Percentiles rank a stretch among this genome's conserved stretches.
These are phyloP conservation scores for Littorina saxatilis DNA, from an alignment of 1,140 invertebrate species.

Conservation along the genomic window DNA sequence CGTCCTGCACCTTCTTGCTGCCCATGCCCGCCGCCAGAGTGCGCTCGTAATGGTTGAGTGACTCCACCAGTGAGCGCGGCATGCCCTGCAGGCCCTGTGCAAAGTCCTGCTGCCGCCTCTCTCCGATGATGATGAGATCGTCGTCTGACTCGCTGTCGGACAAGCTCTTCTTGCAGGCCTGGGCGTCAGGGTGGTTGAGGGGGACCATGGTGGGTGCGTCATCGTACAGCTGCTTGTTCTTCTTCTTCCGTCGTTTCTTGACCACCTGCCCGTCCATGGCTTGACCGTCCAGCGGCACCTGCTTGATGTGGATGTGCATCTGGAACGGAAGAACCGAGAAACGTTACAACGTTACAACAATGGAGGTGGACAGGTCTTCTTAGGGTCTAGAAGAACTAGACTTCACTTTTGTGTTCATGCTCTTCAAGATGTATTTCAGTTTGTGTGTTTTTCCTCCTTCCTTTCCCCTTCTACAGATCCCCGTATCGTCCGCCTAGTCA, in stretches of 20 bases:
- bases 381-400: no score
- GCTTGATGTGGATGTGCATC: conserved; percentile 64
- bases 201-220: conserved; percentile 55
- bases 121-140: conserved; percentile 37
- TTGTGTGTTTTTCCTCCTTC: no score
- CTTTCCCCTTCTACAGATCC: no score
- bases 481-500: no score
- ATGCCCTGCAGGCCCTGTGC: neutral
- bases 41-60: conserved; percentile 30
- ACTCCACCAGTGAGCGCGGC: conserved; percentile 26
- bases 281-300: conserved; percentile 38
- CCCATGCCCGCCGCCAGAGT: conserved; percentile 27
- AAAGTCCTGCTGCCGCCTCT: neutral
- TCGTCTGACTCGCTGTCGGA: conserved; percentile 39
- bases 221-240: conserved; percentile 52
- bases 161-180: conserved; percentile 22
- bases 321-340: conserved; percentile 31
- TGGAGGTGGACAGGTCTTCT: no score
- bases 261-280: conserved; percentile 26
- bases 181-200: conserved; percentile 31
- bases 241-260: conserved; percentile 50
- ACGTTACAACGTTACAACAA: neutral
- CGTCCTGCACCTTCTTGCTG: conserved; percentile 33
- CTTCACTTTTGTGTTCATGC: no score
- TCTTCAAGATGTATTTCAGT: no score